These are phyloP conservation scores for Poeciliopsis presidionis DNA, from an alignment of 2,797 vertebrate species.

Conservation along the genomic window DNA sequence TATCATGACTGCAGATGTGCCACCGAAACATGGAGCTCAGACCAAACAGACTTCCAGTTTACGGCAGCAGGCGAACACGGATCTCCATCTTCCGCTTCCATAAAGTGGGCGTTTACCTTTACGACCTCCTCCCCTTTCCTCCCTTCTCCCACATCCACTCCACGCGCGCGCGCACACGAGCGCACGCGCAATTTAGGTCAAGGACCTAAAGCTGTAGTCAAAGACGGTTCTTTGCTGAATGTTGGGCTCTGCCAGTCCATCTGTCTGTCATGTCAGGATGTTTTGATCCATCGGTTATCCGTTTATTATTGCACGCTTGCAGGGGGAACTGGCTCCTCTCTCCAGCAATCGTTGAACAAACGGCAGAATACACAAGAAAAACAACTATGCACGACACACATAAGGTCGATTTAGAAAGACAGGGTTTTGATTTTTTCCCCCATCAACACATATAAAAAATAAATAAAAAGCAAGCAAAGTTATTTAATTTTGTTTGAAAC, in stretches of 20 bases:
- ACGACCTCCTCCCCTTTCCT: background rate
- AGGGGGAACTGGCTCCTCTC: background rate
- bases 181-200: too few species aligned
- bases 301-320: background rate
- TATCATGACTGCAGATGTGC: conserved; percentile 43
- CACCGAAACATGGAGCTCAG: conserved; percentile 35
- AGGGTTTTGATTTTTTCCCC: background rate
- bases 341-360: background rate
- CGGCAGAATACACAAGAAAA: background rate
- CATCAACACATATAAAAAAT: background rate
- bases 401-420: background rate
- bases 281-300: background rate
- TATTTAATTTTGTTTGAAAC: background rate
- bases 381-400: background rate
- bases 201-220: background rate
- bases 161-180: background rate
- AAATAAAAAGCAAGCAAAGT: background rate
- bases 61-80: conserved; percentile 38
- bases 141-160: too few species aligned
- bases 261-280: too few species aligned
- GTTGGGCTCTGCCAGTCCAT: background rate
- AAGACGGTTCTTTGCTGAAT: background rate
- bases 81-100: conserved; percentile 61
- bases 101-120: conserved; percentile 49
- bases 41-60: conserved; percentile 43